Percentiles rank a stretch among this genome's conserved stretches.
Conservation (phyloP, 2,113 vertebrate species). For the Cryptomyrus ogoouensis region DNA sequence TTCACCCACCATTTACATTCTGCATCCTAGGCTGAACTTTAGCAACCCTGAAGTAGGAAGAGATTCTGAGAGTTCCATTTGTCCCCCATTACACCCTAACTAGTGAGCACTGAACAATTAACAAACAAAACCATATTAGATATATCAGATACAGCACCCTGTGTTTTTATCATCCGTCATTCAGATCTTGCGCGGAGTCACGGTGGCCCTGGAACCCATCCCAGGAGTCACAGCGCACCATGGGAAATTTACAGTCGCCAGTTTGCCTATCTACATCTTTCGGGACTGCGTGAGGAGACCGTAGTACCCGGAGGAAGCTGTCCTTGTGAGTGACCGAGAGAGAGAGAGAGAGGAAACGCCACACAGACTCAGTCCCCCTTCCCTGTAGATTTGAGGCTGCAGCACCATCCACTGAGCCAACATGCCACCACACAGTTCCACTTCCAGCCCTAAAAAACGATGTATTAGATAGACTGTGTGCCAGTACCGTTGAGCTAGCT, state of each 20-base stretch:
- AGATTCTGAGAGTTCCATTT: background rate
- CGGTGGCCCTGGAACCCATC: background rate
- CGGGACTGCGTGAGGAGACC: background rate
- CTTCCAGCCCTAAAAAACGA: background rate
- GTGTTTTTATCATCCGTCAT: background rate
- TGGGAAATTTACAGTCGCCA: background rate
- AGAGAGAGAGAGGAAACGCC: background rate
- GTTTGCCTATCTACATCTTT: background rate
- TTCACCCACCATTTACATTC: background rate
- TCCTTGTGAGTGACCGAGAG: background rate
- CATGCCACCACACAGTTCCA: background rate
- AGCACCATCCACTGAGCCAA: background rate
- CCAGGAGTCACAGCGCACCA: background rate
- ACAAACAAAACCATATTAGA: background rate
- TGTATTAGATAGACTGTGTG: background rate
- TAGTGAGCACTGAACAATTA: background rate
- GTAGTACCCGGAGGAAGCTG: background rate
- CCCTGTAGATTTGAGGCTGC: background rate
- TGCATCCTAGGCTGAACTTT: background rate
- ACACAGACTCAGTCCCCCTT: background rate
- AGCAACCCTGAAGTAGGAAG: background rate
- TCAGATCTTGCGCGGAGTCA: background rate
- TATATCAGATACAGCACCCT: background rate
- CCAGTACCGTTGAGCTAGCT: background rate
- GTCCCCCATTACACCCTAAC: background rate